A percentile compares a stretch with the other conserved stretches of the same genome.
These are phyloP conservation scores for Lagorchestes hirsutus DNA, from an alignment of 2,797 vertebrate genomes.

Conservation along the genomic window DNA sequence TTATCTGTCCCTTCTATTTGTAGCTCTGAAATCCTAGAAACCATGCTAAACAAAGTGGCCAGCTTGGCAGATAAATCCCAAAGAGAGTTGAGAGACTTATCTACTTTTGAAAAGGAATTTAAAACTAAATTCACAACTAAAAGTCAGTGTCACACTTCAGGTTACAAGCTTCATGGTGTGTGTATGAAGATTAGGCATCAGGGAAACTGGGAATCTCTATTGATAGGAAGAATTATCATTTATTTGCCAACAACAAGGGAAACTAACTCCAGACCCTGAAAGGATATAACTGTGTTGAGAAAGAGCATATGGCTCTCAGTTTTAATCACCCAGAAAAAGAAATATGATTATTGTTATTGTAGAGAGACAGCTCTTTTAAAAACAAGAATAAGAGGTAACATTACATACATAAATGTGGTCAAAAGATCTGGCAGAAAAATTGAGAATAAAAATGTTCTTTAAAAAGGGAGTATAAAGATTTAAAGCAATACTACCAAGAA, in stretches of 20 bases:
- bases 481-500: constrained; percentile 13
- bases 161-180: constrained; percentile 45
- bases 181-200: too few relatives aligned
- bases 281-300: constrained; percentile 39
- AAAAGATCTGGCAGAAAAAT: constrained; percentile 33
- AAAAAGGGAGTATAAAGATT: neutral
- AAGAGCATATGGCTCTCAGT: constrained; percentile 54
- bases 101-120: constrained; percentile 78
- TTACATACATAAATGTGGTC: constrained; percentile 43
- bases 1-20: constrained; percentile 66
- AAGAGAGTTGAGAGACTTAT: constrained; percentile 73
- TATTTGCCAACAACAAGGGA: constrained; percentile 62
- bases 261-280: constrained; percentile 61
- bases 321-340: constrained; percentile 68
- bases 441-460: neutral
- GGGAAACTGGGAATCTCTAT: constrained; percentile 1
- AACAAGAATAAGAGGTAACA: constrained; percentile 12
- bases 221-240: constrained; percentile 60
- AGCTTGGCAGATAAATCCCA: constrained; percentile 70
- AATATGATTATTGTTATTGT: constrained; percentile 57
- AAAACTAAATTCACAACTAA: constrained; percentile 72
- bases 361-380: constrained; percentile 56
- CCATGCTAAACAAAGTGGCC: constrained; percentile 74
- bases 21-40: constrained; percentile 72
- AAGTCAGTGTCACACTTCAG: constrained; percentile 40